Evolutionary conservation across 2,797 vertebrate species (phyloP), one percentile per base, ranked within the genome.

Genomic region (Lepus townsendii): DNA sequence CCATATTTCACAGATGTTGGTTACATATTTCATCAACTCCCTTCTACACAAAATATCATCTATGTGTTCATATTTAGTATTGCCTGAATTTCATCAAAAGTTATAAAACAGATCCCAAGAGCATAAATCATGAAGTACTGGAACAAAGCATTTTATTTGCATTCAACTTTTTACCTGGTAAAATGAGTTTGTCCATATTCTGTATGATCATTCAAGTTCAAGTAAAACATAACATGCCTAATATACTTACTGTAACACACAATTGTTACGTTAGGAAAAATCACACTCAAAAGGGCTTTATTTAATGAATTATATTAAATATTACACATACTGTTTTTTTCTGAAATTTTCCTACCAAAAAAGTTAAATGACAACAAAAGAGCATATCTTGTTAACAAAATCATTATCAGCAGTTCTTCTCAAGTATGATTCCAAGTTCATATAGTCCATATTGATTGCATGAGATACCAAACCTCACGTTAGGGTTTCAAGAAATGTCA

Each of bases 11-110:
- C 47, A 96, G 83, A 92, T 93, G 84, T 71, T 83, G 19, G 2
- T 83, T 78, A 35, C 27, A 94, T 93, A 84, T 89, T 93, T 93
- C 50, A 86, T 85, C 93, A 95, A 91, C 71, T 86, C 50, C 62
- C 35, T 50, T 26, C 77, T 80, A 66, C 10, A 88, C n/a, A 92
- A 89, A 90, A 92, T 65, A 50, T 91, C 93, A 95, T 80, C 79
- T 68, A 72, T 68, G 68, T 68, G 69, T 68, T 91, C 68, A 88
- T 72, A 93, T 88, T 86, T 90, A 91, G 17, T 90, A 20, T 42
- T 72, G 9, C 4, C 47, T 92, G 75, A 90, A 87, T 12, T 60
- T 93, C 65, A 2, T 82, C 54, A 83, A 93, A 92, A 77, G 80
- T 50, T 47, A 0, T 76, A 92, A 95, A 93, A 76, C 17, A 83